Evolutionary conservation across 2,797 vertebrate genomes (phyloP).

Genomic region (Sebastes oblongus): DNA sequence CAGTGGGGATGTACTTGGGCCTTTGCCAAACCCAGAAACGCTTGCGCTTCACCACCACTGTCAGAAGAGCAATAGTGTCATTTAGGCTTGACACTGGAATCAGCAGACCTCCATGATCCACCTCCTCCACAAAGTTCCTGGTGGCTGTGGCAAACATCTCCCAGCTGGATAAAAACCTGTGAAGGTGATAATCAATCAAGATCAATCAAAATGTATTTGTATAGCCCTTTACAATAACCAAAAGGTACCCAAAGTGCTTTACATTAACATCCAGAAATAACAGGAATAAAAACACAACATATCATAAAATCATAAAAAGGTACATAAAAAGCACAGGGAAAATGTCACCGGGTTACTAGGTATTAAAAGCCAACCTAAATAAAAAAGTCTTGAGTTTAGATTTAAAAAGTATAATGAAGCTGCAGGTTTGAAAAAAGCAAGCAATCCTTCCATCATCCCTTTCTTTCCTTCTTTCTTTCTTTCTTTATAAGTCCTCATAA

Average conservation of each 20-base stretch:
- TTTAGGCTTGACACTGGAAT: constrained; percentile 88
- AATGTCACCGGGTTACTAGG: no score
- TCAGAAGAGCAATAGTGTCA: constrained; percentile 84
- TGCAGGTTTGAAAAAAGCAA: background rate
- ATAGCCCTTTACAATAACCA: no score
- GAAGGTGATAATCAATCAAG: background rate
- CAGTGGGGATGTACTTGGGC: constrained; percentile 87
- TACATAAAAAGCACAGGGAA: no score
- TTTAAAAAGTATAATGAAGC: background rate
- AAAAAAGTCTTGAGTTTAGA: no score
- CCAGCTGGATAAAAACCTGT: background rate
- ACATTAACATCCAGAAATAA: no score
- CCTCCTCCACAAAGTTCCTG: constrained; percentile 89
- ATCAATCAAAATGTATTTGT: no score
- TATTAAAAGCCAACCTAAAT: no score
- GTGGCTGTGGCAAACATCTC: constrained; percentile 94
- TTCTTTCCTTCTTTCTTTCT: background rate
- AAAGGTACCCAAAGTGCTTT: no score
- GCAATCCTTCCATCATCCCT: background rate
- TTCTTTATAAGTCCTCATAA: background rate
- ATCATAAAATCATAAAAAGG: no score
- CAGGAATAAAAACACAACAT: no score
- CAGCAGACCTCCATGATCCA: constrained; percentile 85
- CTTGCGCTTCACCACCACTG: constrained; percentile 87
- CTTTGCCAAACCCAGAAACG: constrained; percentile 91